Evolutionary conservation across 2,113 vertebrate species (phyloP).

Genomic region (Strigops habroptila): DNA sequence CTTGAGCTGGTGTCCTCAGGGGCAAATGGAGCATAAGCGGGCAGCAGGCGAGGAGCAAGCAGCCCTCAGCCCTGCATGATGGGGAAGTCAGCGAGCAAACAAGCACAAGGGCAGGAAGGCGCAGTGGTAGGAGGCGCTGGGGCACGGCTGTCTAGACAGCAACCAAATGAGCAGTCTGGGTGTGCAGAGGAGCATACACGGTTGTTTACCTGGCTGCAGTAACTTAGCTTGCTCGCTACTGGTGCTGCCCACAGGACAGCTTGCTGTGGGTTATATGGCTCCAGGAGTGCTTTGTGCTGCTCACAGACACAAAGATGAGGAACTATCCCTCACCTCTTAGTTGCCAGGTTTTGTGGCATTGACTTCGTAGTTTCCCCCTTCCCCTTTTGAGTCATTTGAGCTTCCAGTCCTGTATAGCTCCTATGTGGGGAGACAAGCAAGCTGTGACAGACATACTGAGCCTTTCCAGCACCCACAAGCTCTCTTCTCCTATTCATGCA

Average conservation of each 20-base stretch:
- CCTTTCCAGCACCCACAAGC: constrained; percentile 36
- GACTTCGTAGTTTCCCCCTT: constrained; percentile 18
- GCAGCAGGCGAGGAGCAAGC: not conserved
- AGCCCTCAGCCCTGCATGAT: accelerated
- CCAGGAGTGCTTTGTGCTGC: not conserved
- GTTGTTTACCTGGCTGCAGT: constrained; percentile 3
- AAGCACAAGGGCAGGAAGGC: not conserved
- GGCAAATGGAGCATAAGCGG: accelerated
- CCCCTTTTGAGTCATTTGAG: constrained; percentile 25
- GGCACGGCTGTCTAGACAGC: not conserved
- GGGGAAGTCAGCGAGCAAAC: not conserved
- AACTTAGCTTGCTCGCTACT: not conserved
- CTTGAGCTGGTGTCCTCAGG: not conserved
- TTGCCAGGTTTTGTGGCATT: not conserved
- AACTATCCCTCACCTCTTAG: not conserved
- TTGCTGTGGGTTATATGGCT: not conserved
- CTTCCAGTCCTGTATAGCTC: not conserved
- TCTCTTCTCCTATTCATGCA: constrained; percentile 4
- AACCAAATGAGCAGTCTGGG: constrained; percentile 47
- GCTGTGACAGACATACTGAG: not conserved
- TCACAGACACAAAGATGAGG: not conserved
- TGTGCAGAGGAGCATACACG: accelerated
- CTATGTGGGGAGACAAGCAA: constrained; percentile 17
- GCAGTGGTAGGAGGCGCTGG: not conserved
- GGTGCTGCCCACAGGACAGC: not conserved